Evolutionary conservation across 2,888 invertebrate species (phyloP).

Genomic region (Brachyptera risi): DNA sequence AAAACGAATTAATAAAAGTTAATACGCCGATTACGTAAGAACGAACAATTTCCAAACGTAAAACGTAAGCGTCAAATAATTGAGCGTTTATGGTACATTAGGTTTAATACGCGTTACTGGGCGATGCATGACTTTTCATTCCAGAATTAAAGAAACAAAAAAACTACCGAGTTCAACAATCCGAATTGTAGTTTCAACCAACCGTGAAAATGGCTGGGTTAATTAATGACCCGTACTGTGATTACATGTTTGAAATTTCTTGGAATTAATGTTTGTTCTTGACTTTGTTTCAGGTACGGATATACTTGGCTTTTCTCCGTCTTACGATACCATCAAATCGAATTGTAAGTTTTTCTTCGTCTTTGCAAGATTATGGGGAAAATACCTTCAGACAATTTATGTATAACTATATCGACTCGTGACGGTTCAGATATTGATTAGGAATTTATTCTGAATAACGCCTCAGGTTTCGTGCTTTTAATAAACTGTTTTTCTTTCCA

Average conservation of each 20-base stretch:
- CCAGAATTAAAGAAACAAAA: background rate
- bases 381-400: slow-evolving; percentile 17
- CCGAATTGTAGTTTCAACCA: background rate
- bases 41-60: background rate
- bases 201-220: background rate
- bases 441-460: slow-evolving; percentile 17
- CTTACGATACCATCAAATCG: background rate
- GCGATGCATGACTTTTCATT: background rate
- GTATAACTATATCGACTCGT: background rate
- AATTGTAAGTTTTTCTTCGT: no score
- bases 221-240: background rate
- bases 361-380: no score
- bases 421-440: slow-evolving; percentile 15
- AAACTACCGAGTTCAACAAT: background rate
- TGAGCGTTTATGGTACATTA: background rate
- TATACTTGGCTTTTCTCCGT: background rate
- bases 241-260: background rate
- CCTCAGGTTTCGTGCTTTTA: background rate
- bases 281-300: background rate
- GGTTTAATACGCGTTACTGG: background rate
- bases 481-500: no score
- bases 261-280: background rate
- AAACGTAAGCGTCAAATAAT: background rate
- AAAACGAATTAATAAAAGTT: no score
- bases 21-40: no score